These are phyloP conservation scores for Crax fasciolata DNA, from an alignment of 2,797 vertebrate genomes.

Conservation along the genomic window DNA sequence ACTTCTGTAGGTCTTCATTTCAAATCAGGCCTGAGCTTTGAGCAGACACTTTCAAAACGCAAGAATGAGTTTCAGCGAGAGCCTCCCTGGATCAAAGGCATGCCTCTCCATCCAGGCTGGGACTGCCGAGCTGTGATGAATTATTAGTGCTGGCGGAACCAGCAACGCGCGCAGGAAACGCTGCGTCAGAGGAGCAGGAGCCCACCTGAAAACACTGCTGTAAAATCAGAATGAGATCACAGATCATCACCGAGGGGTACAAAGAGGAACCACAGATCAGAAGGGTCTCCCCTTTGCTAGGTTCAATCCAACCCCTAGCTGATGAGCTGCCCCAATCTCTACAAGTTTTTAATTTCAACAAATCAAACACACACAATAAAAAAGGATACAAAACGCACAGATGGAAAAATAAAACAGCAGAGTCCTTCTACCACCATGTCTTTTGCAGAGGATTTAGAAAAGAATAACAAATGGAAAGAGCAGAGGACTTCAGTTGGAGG, in stretches of 20 bases:
- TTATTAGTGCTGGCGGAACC: background rate
- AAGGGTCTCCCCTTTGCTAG: background rate
- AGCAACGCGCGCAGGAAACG: background rate
- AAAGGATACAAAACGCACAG: background rate
- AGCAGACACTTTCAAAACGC: slow-evolving; percentile 12
- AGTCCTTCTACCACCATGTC: fast-evolving
- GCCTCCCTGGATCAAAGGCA: background rate
- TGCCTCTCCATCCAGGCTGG: background rate
- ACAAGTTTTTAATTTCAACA: fast-evolving
- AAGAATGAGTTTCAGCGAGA: background rate
- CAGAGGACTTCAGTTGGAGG: background rate
- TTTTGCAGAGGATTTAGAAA: background rate
- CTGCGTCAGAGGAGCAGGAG: background rate
- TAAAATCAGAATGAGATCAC: background rate
- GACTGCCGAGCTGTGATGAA: background rate
- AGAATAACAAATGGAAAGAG: background rate
- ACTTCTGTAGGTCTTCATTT: slow-evolving; percentile 46
- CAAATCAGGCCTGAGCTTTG: slow-evolving; percentile 26
- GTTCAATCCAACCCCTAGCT: background rate
- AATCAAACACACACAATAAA: background rate
- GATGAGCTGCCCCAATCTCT: fast-evolving
- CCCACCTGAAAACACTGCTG: background rate
- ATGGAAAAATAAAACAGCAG: background rate
- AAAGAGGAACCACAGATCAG: fast-evolving
- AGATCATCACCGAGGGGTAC: fast-evolving